A percentile compares a stretch with the other conserved stretches of the same genome.
Conservation (phyloP, 2,113 vertebrate genomes). For the Rhizomys pruinosus region DNA sequence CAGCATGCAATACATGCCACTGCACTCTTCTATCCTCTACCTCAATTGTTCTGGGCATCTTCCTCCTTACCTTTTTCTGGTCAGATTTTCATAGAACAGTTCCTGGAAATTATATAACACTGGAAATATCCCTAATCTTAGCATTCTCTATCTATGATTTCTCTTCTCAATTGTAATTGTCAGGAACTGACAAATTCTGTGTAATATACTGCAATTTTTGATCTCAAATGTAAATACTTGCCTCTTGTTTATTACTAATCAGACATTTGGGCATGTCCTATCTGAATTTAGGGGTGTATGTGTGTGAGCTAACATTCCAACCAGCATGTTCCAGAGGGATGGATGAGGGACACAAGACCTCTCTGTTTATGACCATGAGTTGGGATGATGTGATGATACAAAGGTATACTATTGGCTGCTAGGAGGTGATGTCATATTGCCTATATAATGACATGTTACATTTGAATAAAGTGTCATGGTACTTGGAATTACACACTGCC, state of each 20-base stretch:
- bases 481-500: no score
- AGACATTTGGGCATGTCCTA: no score
- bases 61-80: neutral
- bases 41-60: neutral
- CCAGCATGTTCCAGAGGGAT: no score
- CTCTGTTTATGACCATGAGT: no score
- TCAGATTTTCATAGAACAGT: neutral
- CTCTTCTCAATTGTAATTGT: neutral
- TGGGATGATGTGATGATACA: no score
- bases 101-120: neutral
- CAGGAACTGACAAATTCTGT: neutral
- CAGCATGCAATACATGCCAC: neutral
- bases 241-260: neutral
- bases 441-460: no score
- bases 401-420: no score
- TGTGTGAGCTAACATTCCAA: no score
- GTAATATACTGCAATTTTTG: neutral
- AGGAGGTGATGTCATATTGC: no score
- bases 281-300: no score
- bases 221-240: neutral
- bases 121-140: neutral
- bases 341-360: no score
- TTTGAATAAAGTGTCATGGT: no score
- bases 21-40: neutral
- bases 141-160: neutral